These are phyloP conservation scores for Augochlora pura DNA, from an alignment of 1,140 invertebrate genomes.

Conservation along the genomic window DNA sequence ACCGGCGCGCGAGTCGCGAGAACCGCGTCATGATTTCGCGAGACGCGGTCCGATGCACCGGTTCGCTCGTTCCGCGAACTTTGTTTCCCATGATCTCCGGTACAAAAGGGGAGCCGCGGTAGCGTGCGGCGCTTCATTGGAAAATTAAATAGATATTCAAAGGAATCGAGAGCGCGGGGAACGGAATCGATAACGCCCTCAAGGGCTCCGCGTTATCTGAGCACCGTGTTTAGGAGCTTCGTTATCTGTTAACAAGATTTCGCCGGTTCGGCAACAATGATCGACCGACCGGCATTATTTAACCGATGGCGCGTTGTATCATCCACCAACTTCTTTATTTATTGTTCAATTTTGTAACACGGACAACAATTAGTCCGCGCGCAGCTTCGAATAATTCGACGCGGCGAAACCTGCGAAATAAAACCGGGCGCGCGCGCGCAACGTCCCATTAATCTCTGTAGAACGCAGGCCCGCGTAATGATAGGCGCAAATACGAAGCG, in stretches of 20 bases:
- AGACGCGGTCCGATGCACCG: too few species aligned
- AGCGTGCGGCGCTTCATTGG: too few species aligned
- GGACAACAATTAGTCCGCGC: neutral
- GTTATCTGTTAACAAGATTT: slow-evolving; percentile 25
- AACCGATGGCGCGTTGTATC: too few species aligned
- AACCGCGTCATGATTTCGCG: too few species aligned
- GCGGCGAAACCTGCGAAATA: neutral
- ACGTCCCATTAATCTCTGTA: neutral
- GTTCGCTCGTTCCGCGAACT: too few species aligned
- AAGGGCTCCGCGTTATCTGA: neutral
- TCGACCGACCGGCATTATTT: neutral
- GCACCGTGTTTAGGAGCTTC: slow-evolving; percentile 14
- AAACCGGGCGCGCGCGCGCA: neutral
- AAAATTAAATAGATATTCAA: slow-evolving; percentile 12
- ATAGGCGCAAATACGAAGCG: neutral
- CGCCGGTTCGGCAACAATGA: neutral
- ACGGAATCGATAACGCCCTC: slow-evolving; percentile 28
- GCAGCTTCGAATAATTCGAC: neutral
- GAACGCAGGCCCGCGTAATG: neutral
- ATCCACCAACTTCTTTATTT: too few species aligned
- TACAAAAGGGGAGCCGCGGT: slow-evolving; percentile 21
- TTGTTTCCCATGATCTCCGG: too few species aligned
- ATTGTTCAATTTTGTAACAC: neutral
- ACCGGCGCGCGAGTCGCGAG: too few species aligned
- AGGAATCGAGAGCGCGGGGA: neutral